Evolutionary conservation across 2,797 vertebrate genomes (phyloP).

Genomic region (Galagoides demidoff): DNA sequence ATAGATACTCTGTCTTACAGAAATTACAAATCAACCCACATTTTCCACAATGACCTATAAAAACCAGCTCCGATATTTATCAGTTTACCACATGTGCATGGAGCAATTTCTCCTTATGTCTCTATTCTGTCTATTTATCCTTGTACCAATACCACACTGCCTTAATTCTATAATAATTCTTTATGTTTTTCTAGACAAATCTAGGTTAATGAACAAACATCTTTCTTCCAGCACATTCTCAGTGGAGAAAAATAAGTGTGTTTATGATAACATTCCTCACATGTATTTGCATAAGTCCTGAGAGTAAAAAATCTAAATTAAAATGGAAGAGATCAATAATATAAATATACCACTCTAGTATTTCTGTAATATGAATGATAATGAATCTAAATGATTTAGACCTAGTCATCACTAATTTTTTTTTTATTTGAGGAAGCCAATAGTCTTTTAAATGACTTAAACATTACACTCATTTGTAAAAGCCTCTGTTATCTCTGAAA

Average conservation of each 20-base stretch:
- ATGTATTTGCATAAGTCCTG: not conserved
- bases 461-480: not conserved
- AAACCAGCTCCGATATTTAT: not conserved
- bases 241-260: not conserved
- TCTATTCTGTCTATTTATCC: not conserved
- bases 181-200: not conserved
- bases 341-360: not conserved
- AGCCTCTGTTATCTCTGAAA: not conserved
- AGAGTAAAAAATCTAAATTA: not conserved
- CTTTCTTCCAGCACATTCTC: not conserved
- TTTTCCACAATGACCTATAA: not conserved
- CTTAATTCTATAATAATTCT: not conserved
- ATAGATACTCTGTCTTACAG: not conserved
- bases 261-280: not conserved
- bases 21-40: not conserved
- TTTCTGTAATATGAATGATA: not conserved
- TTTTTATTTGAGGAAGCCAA: not conserved
- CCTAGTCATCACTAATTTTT: not conserved
- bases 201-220: not conserved
- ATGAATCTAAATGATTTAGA: not conserved
- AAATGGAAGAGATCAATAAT: not conserved
- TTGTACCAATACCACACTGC: not conserved
- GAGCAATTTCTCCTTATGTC: not conserved
- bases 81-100: not conserved
- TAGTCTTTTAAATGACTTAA: not conserved